Percentiles rank a stretch among this genome's conserved stretches.
Conservation (phyloP, 2,797 vertebrate genomes). For the Melanotaenia boesemani region DNA sequence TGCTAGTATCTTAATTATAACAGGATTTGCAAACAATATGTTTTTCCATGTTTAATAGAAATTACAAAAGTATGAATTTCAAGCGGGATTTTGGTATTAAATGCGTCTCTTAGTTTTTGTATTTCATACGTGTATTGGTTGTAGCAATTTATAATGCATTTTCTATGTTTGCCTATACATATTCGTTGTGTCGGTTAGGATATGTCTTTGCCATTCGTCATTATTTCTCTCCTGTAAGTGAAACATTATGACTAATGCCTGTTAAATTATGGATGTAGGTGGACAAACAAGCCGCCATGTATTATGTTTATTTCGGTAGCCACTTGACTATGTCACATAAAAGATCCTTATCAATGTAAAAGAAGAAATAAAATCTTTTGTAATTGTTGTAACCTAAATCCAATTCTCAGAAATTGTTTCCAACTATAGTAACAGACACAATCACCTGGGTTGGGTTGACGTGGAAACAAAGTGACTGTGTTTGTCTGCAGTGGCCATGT, state of each 20-base stretch:
- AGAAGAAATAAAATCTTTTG: neutral
- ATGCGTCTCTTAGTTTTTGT: neutral
- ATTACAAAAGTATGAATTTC: neutral
- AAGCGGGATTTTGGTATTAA: neutral
- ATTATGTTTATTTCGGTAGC: neutral
- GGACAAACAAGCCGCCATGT: neutral
- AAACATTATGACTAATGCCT: neutral
- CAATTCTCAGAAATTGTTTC: neutral
- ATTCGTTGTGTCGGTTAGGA: neutral
- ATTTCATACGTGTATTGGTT: neutral
- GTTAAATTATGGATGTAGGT: neutral
- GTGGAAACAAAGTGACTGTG: neutral
- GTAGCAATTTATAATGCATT: neutral
- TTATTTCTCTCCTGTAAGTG: neutral
- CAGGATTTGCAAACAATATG: accelerated
- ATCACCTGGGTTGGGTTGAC: neutral
- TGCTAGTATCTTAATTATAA: conserved; percentile 4
- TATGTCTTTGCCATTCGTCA: neutral
- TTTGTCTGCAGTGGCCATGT: conserved; percentile 82
- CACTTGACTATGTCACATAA: neutral
- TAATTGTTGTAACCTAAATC: neutral
- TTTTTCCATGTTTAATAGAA: accelerated
- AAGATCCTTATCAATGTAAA: too few species aligned
- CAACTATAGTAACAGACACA: too few species aligned
- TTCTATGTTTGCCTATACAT: neutral